A percentile compares a stretch with the other conserved stretches of the same genome.
Evolutionary conservation across 1,140 invertebrate genomes (phyloP).

Genomic region (Drosophila ironensis): DNA sequence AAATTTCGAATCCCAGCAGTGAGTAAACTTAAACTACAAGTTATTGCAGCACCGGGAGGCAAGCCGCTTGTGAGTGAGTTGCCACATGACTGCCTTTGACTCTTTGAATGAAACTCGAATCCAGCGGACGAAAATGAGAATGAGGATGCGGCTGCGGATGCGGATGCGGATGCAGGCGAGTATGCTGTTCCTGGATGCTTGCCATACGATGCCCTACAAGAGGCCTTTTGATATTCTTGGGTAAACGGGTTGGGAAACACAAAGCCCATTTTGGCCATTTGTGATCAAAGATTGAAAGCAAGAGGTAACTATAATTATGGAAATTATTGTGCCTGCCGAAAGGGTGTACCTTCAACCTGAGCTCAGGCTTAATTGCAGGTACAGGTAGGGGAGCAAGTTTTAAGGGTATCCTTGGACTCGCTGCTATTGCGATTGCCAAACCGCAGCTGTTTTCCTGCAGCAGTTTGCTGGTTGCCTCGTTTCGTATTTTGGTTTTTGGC

Average conservation of each 20-base stretch:
- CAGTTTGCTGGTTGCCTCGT: conserved; percentile 10
- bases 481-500: conserved; percentile 38
- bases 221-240: not conserved
- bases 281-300: no score
- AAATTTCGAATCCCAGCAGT: conserved; percentile 78
- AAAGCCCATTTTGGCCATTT: no score
- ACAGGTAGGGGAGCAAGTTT: no score
- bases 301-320: no score
- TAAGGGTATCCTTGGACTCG: no score
- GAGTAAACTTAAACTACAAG: conserved; percentile 79
- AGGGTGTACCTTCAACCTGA: no score
- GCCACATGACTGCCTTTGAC: conserved; percentile 71
- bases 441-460: conserved; percentile 9
- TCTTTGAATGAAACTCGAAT: conserved; percentile 33
- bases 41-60: conserved; percentile 57
- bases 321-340: no score
- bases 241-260: no score
- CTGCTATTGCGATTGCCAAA: no score
- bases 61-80: conserved; percentile 41
- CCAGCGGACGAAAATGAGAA: conserved; percentile 8
- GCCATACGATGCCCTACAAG: conserved; percentile 45
- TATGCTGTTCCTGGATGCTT: not conserved
- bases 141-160: not conserved
- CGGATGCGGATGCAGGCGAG: no score
- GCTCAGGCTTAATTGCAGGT: no score